These are phyloP conservation scores for Lerista edwardsae DNA, from an alignment of 2,797 vertebrate species.

Conservation along the genomic window DNA sequence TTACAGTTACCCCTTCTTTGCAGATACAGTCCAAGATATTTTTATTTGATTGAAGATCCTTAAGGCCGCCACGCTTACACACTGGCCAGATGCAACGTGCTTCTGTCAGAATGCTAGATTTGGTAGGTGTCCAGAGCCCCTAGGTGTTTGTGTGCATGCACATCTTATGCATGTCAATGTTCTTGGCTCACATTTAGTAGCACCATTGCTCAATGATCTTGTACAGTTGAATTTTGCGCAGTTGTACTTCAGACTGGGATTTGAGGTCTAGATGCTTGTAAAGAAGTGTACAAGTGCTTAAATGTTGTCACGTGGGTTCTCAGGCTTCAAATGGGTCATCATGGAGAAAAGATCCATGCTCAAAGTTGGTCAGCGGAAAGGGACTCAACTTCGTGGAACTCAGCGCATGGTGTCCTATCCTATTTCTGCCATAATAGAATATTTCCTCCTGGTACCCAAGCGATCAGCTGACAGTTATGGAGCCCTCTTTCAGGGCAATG, in stretches of 20 bases:
- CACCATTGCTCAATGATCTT: not conserved
- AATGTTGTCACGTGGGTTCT: not conserved
- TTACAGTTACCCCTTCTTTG: too few species aligned
- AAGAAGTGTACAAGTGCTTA: not conserved
- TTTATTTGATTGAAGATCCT: too few species aligned
- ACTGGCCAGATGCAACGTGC: too few species aligned
- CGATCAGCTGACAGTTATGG: not conserved
- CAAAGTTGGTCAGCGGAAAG: not conserved
- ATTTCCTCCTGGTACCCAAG: rapidly evolving
- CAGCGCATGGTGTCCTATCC: not conserved
- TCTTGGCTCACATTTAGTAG: not conserved
- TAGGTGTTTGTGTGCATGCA: not conserved
- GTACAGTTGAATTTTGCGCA: not conserved
- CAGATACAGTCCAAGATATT: too few species aligned
- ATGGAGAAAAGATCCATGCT: not conserved
- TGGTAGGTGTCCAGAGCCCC: too few species aligned
- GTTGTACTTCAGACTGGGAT: not conserved
- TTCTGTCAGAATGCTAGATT: too few species aligned
- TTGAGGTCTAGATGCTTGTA: not conserved
- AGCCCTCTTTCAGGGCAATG: not conserved
- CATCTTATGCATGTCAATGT: too few species aligned
- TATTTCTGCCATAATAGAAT: not conserved
- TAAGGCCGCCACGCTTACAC: too few species aligned
- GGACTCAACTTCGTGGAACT: not conserved
- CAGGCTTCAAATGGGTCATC: not conserved